Evolutionary conservation across 2,113 vertebrate species (phyloP), one percentile per base, ranked within the genome.

Genomic region (Rhinolophus sinicus): DNA sequence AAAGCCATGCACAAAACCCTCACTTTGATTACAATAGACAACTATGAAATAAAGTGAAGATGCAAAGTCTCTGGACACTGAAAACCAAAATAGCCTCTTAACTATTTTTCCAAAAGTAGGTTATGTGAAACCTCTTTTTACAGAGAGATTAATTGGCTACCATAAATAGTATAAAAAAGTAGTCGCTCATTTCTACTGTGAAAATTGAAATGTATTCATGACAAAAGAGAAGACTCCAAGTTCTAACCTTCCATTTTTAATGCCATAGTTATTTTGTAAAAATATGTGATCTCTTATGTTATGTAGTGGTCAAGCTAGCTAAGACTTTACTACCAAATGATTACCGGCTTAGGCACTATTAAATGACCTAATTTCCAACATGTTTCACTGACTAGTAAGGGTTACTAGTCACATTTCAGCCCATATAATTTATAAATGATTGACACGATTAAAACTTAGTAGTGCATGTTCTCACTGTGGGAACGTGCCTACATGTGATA

Each of bases 101-200:
- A 86, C 83, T 30, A 12, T 69, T 95, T 83, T 67, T 88, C 69
- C 18, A 62, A 80, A 97, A 97, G 93, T 96, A 97, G 92, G 76
- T 85, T 81, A 88, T 12, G 75, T 50, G 81, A 83, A 95, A 87
- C 65, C 78, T 93, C 78, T 85, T 97, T 95, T 96, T 47, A 90
- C 75, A 83, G 88, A 69, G 83, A 95, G 92, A 81, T 54, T 96
- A 96, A 97, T 93, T 93, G 50, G 47, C 80, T 95, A 56, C 95
- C 92, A 96, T 90, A 97, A 97, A 95, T 73, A 97, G 92, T 82
- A 73, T 28, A 77, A 54, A 69, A 86, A 93, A 95, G 30, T n/a
- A 85, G 30, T 87, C 58, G 85, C 91, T 82, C 65, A 16, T 92
- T 87, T 94, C 86, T 91, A 33, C 33, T 95, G 10, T 69, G 78